phyloP scores from a whole-genome alignment of 1,140 invertebrate species.

The Asbolus verrucosus region DNA sequence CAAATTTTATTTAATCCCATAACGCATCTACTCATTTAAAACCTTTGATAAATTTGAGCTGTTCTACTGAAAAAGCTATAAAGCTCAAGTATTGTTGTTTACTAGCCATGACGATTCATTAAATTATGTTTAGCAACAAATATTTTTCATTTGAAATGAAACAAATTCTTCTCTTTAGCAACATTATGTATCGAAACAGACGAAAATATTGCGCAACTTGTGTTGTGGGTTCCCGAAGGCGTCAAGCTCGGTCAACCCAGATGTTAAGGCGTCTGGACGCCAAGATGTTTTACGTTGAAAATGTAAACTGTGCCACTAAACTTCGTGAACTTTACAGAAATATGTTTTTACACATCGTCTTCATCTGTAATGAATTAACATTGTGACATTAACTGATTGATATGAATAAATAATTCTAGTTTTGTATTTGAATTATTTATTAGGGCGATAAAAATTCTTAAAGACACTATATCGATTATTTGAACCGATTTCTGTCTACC shows the following conservation, averaged over 20 bases:
- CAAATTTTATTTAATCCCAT: slow-evolving; percentile 8
- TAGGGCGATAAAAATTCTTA: too few relatives aligned
- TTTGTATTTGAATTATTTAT: too few relatives aligned
- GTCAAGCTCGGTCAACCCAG: slow-evolving; percentile 41
- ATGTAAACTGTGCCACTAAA: slow-evolving; percentile 53
- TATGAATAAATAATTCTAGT: too few relatives aligned
- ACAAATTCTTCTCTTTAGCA: slow-evolving; percentile 27
- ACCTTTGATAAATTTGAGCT: slow-evolving; percentile 2
- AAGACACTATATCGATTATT: too few relatives aligned
- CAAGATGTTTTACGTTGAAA: slow-evolving; percentile 40
- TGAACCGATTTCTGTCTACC: too few relatives aligned
- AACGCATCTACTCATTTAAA: too few relatives aligned
- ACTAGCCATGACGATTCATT: slow-evolving; percentile 13
- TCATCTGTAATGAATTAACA: too few relatives aligned
- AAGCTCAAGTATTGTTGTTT: slow-evolving; percentile 23
- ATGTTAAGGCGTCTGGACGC: slow-evolving; percentile 41
- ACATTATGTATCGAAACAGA: slow-evolving; percentile 29
- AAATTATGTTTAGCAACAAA: slow-evolving; percentile 33
- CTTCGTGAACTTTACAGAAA: slow-evolving; percentile 52
- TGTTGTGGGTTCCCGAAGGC: slow-evolving; percentile 42
- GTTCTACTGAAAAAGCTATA: slow-evolving; percentile 31
- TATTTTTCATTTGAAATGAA: slow-evolving; percentile 26
- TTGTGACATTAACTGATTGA: too few relatives aligned
- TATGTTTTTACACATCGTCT: slow-evolving; percentile 45
- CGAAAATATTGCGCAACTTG: slow-evolving; percentile 18